Evolutionary conservation across 2,888 invertebrate genomes (phyloP).

Genomic region (Cactoblastis cactorum): DNA sequence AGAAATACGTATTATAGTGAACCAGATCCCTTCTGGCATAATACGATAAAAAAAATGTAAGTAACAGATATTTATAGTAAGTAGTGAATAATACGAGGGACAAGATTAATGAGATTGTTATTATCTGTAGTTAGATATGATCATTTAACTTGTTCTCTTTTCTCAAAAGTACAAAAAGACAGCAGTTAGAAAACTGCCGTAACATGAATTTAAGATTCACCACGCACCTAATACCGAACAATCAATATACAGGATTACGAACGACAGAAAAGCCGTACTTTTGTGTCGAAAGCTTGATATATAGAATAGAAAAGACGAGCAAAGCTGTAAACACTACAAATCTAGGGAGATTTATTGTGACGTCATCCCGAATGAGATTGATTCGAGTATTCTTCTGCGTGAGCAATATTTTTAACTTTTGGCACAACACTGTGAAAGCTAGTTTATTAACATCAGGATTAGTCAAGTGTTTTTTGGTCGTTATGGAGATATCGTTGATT

Average conservation of each 20-base stretch:
- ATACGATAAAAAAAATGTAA: no score
- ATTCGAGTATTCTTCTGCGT: not conserved
- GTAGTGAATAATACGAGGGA: no score
- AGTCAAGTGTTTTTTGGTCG: not conserved
- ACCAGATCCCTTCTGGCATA: no score
- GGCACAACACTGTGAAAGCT: conserved; percentile 9
- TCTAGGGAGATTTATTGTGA: conserved; percentile 12
- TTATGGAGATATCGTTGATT: not conserved
- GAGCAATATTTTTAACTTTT: conserved; percentile 12
- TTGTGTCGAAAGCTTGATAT: not conserved
- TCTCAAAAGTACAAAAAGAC: no score
- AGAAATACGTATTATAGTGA: no score
- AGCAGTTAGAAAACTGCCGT: not conserved
- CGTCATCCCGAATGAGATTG: conserved; percentile 8
- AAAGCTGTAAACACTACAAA: conserved; percentile 3
- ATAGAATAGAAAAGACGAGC: not conserved
- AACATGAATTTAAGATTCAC: not conserved
- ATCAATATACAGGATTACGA: not conserved
- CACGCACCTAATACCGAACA: no score
- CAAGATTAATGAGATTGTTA: no score
- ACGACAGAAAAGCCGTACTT: not conserved
- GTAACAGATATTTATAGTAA: no score
- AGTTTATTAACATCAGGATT: not conserved
- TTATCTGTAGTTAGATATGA: no score
- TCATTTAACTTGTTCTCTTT: no score